phyloP scores from a whole-genome alignment of 2,113 vertebrate genomes.

The Zosterops pallidus region DNA sequence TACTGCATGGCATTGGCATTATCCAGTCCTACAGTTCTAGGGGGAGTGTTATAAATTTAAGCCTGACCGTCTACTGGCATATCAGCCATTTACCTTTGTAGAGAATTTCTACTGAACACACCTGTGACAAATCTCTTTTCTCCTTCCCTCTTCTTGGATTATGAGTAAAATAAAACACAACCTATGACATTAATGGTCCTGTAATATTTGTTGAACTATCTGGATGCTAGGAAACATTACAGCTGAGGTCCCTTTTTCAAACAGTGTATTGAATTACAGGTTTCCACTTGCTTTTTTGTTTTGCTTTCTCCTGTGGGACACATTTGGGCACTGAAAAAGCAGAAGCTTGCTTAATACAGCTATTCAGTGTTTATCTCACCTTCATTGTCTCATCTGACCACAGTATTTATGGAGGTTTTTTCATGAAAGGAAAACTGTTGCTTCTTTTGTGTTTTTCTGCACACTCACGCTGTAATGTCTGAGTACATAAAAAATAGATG shows the following conservation, averaged over 20 bases:
- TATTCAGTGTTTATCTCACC: background rate
- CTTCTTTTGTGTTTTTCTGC: background rate
- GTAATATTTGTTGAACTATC: constrained; percentile 7
- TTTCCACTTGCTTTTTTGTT: background rate
- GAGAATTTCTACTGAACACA: background rate
- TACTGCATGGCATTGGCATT: background rate
- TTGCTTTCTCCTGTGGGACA: background rate
- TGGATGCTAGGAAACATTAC: background rate
- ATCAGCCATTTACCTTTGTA: background rate
- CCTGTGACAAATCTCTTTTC: background rate
- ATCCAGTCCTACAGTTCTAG: background rate
- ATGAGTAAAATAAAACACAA: constrained; percentile 51
- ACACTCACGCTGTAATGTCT: background rate
- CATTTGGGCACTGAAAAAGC: background rate
- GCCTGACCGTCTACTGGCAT: background rate
- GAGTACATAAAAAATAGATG: background rate
- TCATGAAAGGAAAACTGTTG: background rate
- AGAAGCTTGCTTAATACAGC: background rate
- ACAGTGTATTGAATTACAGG: background rate
- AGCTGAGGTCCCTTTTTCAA: background rate
- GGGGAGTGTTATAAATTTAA: background rate
- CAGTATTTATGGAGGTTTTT: background rate
- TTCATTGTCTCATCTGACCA: background rate
- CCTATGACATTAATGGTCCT: constrained; percentile 1
- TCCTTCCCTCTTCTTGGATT: constrained; percentile 1